A percentile compares a stretch with the other conserved stretches of the same genome.
Conservation (phyloP, 2,797 vertebrate genomes). For the Poeciliopsis turneri region DNA sequence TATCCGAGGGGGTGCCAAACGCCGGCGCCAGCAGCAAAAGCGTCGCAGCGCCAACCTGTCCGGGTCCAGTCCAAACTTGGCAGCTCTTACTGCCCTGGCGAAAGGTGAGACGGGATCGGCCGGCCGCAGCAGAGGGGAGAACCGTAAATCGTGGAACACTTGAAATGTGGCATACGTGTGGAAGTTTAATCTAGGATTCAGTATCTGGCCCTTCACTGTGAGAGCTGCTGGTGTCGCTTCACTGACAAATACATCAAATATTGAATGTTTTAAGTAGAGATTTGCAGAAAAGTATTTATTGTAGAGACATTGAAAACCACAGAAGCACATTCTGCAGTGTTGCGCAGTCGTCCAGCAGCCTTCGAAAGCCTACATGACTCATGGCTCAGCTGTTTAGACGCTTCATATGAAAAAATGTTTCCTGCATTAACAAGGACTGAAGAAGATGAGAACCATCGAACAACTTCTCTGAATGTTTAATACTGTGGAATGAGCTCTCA, state of each 20-base stretch:
- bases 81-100: slow-evolving; percentile 78
- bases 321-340: background rate
- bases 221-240: background rate
- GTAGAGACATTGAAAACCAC: background rate
- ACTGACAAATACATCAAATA: background rate
- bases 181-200: background rate
- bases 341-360: background rate
- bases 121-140: slow-evolving; percentile 57
- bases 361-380: background rate
- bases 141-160: slow-evolving; percentile 78
- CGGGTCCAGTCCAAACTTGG: slow-evolving; percentile 81
- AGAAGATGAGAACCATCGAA: background rate
- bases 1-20: slow-evolving; percentile 51
- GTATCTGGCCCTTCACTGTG: background rate
- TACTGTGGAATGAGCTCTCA: background rate
- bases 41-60: slow-evolving; percentile 73
- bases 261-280: background rate
- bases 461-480: background rate
- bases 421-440: background rate
- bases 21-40: slow-evolving; percentile 62
- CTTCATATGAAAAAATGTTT: background rate
- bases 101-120: slow-evolving; percentile 65
- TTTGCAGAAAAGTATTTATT: background rate
- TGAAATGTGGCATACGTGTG: slow-evolving; percentile 31
- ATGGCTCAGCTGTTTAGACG: background rate